Base-by-base conservation (phyloP, 2,888 invertebrate genomes). In the Pollenia amentaria region DNA sequence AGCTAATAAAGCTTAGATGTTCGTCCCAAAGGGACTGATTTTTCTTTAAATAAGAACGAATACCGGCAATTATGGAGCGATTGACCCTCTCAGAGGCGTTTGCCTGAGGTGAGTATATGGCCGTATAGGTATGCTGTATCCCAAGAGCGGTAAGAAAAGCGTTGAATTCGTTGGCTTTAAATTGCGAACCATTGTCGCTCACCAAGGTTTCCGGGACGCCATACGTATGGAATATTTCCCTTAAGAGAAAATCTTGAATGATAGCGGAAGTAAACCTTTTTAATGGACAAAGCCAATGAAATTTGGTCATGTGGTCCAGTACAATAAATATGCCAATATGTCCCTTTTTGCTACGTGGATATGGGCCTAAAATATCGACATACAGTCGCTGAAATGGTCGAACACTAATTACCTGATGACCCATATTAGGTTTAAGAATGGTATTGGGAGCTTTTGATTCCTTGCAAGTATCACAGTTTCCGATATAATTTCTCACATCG, bases 391-490 rank as follows among this genome's bases (percentile, higher is more conserved):
- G 48, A 14, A 48, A 48, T 6, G 48, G 48, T 14, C 48, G 18
- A 21, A 55, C 11, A 21, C 21, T 16, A 62, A 40, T 16, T 8
- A 62, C 16, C 16, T 55, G 55, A 44, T 46, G 29, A 21, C 72
- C 72, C 44, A 55, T 70, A 40, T 42, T 40, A 11, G 57, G 72
- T 44, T 72, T 72, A 2, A 57, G 8, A 14, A 44, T 21, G 2
- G 10, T 12, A 21, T 72, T 72, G 1, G 72, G 72, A 8, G 40
- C 18, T 42, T 72, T 72, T 8, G 40, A n/a, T 64, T 51, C 29
- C 29, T 29, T 29, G 6, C 29, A 29, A 6, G 6, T 29, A 29
- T 29, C 29, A 29, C 29, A 29, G 10, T 60, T 14, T 46, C 57
- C 29, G 12, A 72, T n/a, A 21, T 55, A 46, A 75, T 29, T 29